Percentiles rank a stretch among this genome's conserved stretches.
Evolutionary conservation across 2,113 vertebrate genomes (phyloP).

Genomic region (Cavia porcellus): DNA sequence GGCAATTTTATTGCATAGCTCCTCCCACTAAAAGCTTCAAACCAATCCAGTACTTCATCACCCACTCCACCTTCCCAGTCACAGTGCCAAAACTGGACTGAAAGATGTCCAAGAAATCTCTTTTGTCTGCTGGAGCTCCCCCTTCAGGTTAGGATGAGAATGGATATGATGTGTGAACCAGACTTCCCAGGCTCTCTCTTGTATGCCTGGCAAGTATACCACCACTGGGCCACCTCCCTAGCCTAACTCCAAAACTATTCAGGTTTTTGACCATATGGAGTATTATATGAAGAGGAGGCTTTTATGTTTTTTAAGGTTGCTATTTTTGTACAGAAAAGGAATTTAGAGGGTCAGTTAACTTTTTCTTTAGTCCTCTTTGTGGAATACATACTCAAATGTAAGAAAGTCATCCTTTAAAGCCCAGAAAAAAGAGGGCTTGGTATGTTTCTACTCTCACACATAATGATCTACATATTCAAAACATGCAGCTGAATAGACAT

Average conservation of each 20-base stretch:
- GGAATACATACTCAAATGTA: conserved; percentile 46
- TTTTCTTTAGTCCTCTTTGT: conserved; percentile 20
- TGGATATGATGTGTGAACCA: not conserved
- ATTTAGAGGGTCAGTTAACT: not conserved
- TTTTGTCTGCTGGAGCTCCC: conserved; percentile 59
- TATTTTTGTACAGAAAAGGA: not conserved
- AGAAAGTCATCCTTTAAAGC: conserved; percentile 35
- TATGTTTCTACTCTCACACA: not conserved
- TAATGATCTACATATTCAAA: conserved; percentile 48
- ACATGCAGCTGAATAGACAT: not conserved
- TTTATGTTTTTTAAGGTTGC: conserved; percentile 50
- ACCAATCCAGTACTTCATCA: conserved; percentile 53
- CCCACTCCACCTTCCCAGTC: conserved; percentile 60
- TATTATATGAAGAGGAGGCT: conserved; percentile 36
- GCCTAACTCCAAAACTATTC: not conserved
- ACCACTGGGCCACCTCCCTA: not conserved
- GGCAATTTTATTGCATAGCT: conserved; percentile 70
- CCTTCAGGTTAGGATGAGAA: conserved; percentile 43
- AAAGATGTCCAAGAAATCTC: not conserved
- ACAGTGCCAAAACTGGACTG: conserved; percentile 48
- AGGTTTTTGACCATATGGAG: conserved; percentile 14
- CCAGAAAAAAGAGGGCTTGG: conserved; percentile 57
- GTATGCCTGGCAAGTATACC: not conserved
- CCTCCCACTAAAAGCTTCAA: conserved; percentile 77
- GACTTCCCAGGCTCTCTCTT: no score